phyloP scores from a whole-genome alignment of 1,140 invertebrate species.

The Ephestia elutella region DNA sequence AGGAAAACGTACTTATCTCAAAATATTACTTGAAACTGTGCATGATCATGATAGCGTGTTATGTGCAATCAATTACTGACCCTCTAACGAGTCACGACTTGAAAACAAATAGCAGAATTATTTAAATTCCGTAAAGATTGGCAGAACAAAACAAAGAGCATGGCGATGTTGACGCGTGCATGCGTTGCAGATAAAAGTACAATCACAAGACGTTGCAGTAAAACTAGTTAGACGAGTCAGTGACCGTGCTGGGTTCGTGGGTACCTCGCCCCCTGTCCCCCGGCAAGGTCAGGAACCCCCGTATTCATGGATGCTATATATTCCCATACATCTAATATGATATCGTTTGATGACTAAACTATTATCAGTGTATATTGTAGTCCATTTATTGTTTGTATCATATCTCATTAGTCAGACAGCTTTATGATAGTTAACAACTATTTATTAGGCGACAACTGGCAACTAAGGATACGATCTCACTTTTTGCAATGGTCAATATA shows the following conservation, averaged over 20 bases:
- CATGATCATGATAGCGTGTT: not conserved
- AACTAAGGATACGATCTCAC: no score
- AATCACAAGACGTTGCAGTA: conserved; percentile 11
- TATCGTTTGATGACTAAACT: not conserved
- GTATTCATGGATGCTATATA: conserved; percentile 31
- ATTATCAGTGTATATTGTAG: no score
- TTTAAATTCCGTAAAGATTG: not conserved
- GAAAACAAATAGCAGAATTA: not conserved
- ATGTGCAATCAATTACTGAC: not conserved
- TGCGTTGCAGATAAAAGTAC: not conserved
- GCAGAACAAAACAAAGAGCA: not conserved
- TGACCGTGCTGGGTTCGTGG: conserved; percentile 40
- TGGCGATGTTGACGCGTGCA: not conserved
- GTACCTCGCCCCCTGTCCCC: conserved; percentile 27
- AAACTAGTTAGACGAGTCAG: conserved; percentile 42
- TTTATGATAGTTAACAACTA: no score
- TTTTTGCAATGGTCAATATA: no score
- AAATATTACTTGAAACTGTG: not conserved
- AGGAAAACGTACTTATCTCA: no score
- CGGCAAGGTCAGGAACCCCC: conserved; percentile 60
- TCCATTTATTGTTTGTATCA: not conserved
- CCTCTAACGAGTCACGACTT: not conserved
- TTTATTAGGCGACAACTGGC: no score
- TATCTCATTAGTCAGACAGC: not conserved
- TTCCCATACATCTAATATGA: conserved; percentile 23